A percentile compares a stretch with the other conserved stretches of the same genome.
These are phyloP conservation scores for Cinclus mexicanus DNA, from an alignment of 2,113 vertebrate species.

Conservation along the genomic window DNA sequence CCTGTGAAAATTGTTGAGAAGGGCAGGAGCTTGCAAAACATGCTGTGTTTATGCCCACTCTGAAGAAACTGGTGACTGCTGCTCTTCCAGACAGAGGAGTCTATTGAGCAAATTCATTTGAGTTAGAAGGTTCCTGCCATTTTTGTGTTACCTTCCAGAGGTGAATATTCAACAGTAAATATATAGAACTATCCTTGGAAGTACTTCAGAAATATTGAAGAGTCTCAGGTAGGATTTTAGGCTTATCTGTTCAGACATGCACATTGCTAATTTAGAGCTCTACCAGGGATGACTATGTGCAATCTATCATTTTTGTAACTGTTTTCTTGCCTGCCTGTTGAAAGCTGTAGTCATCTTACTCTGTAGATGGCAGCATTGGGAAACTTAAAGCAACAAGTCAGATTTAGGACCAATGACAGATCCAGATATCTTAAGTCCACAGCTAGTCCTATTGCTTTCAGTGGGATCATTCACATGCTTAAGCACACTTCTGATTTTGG, in stretches of 20 bases:
- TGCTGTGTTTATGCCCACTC: not conserved
- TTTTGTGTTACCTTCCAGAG: not conserved
- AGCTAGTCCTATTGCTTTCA: not conserved
- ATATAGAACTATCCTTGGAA: not conserved
- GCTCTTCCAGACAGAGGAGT: not conserved
- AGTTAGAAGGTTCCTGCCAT: not conserved
- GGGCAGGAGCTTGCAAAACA: not conserved
- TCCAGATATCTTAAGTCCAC: not conserved
- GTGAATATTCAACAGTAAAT: not conserved
- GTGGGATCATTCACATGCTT: not conserved
- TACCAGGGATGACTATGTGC: not conserved
- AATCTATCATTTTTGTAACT: accelerated
- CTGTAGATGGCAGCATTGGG: constrained; percentile 73
- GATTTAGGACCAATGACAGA: not conserved
- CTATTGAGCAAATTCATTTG: not conserved
- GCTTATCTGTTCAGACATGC: not conserved
- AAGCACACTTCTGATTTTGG: not conserved
- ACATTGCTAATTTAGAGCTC: not conserved
- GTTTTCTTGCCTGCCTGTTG: not conserved
- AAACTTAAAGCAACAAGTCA: constrained; percentile 3
- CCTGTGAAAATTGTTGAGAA: not conserved
- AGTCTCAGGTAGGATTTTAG: not conserved
- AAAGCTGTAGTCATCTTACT: not conserved
- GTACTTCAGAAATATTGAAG: not conserved
- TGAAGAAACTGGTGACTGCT: accelerated